Percentiles rank a stretch among this genome's conserved stretches.
Conservation (phyloP, 2,888 invertebrate genomes). For the Hypercompe scribonia region DNA sequence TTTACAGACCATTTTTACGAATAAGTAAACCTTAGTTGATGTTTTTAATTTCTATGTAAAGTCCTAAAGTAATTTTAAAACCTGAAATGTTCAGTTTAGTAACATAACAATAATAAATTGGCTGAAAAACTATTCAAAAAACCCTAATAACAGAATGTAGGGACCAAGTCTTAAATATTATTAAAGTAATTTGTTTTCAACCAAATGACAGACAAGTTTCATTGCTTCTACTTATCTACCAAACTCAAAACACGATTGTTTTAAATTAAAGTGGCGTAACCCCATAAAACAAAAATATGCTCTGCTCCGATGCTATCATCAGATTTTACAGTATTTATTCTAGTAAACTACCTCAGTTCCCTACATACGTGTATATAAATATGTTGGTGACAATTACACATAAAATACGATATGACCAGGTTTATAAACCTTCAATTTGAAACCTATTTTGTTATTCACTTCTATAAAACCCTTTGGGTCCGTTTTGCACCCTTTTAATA, state of each 20-base stretch:
- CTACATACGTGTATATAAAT: background rate
- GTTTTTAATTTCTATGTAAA: too few species aligned
- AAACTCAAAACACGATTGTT: too few species aligned
- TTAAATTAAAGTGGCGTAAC: background rate
- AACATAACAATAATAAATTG: too few species aligned
- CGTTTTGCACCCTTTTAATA: background rate
- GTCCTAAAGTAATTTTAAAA: too few species aligned
- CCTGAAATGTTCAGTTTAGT: too few species aligned
- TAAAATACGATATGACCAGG: slow-evolving; percentile 45
- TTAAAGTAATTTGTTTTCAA: background rate
- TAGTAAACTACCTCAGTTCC: background rate
- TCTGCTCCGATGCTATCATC: background rate
- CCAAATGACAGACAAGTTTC: too few species aligned
- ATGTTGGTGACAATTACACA: slow-evolving; percentile 4
- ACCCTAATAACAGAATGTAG: too few species aligned
- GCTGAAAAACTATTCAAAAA: too few species aligned
- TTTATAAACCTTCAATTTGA: slow-evolving; percentile 22
- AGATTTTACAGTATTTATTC: background rate
- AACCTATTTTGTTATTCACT: slow-evolving; percentile 1
- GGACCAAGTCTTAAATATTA: background rate
- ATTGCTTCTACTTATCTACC: too few species aligned
- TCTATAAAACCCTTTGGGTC: background rate
- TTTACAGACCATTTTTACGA: too few species aligned
- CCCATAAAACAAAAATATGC: background rate
- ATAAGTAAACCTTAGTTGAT: too few species aligned